Evolutionary conservation across 2,888 invertebrate genomes (phyloP), one percentile per base, ranked within the genome.

Genomic region (Nemotelus nigrinus): DNA sequence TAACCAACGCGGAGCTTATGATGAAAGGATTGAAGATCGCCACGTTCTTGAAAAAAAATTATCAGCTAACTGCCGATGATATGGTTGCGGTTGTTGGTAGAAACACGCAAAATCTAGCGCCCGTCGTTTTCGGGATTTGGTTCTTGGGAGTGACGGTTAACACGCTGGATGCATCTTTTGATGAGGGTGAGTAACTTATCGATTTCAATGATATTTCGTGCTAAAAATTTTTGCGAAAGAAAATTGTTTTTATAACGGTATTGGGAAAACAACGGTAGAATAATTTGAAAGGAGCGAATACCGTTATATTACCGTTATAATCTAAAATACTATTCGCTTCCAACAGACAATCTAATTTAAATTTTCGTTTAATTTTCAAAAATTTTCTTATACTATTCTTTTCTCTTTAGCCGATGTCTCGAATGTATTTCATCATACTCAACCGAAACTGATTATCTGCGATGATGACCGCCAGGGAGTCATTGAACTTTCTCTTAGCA

Each of bases 141-240:
- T 79, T 85, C 10, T 84, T 84, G 70, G 86, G 86, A 1, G 83
- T 83, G 0, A 84, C 85, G 3, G 83, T 87, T 3, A 86, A 85
- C 81, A 83, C 86, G 2, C 81, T 86, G 7, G 85, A 84, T 78
- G 83, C 84, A 47, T 80, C 82, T 68, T 84, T 83, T 10, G 83
- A 84, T 71, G 84, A 85, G 81, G 82, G 83, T 82, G 57, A 65
- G 67, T 68, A 3, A 6, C 25, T 68, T 41, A 5, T 50, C 43
- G 57, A 53, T 63, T 43, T 58, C 57, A 60, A 60, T 60, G 25
- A 60, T 60, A 60, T n/a, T 44, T n/a, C 41, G n/a, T 48, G n/a
- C 39, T 25, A 0, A 2, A 60, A 6, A 6, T 25, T 25, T 60
- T 39, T 39, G 2, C n/a, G 60, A n/a, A 60, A 60, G 3, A 10